These are phyloP conservation scores for Luscinia luscinia DNA, from an alignment of 2,797 vertebrate genomes.

Conservation along the genomic window DNA sequence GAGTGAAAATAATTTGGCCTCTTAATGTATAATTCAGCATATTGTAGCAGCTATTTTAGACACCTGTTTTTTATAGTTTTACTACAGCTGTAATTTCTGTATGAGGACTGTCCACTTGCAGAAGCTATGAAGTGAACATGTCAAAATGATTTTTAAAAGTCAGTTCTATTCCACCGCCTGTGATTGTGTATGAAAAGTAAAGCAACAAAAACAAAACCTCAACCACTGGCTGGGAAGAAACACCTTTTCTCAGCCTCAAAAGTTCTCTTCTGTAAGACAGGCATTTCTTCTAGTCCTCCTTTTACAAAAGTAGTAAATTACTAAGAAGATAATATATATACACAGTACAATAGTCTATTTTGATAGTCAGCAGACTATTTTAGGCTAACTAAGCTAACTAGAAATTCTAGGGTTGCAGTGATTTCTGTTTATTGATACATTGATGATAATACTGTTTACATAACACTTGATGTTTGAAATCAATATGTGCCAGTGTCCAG, in stretches of 20 bases:
- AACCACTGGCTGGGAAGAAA: not conserved
- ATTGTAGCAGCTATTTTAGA: constrained; percentile 68
- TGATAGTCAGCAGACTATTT: not conserved
- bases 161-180: not conserved
- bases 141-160: not conserved
- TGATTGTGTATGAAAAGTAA: not conserved
- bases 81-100: constrained; percentile 27
- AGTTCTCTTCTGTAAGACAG: not conserved
- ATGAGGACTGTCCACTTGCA: not conserved
- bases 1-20: constrained; percentile 27
- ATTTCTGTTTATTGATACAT: constrained; percentile 22
- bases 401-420: constrained; percentile 62
- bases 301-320: not conserved
- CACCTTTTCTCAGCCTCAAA: not conserved
- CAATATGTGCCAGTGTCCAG: constrained; percentile 17
- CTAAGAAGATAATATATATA: not conserved
- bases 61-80: constrained; percentile 38
- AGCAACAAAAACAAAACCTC: not conserved
- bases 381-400: constrained; percentile 37
- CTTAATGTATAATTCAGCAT: constrained; percentile 49
- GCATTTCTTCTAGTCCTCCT: not conserved
- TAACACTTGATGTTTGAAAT: constrained; percentile 33
- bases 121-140: fast-evolving
- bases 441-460: constrained; percentile 39
- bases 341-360: constrained; percentile 16